Conservation (phyloP, 1,140 invertebrate species). For the Drosophila chauvacae region DNA sequence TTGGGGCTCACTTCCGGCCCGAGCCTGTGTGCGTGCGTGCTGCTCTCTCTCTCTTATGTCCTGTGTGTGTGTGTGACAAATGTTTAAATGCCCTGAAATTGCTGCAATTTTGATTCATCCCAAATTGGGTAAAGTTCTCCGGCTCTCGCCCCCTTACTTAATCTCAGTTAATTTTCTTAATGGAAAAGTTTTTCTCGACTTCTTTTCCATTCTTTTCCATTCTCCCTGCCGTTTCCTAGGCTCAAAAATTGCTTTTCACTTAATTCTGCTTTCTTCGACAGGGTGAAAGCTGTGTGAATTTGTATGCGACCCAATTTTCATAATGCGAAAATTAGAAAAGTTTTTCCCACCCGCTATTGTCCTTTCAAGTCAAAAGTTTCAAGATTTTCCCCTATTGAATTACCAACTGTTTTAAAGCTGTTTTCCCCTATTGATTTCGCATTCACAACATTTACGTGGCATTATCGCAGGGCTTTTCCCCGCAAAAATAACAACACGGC, state of each 20-base stretch:
- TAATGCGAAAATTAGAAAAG: conserved; percentile 81
- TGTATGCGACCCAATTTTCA: conserved; percentile 62
- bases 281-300: conserved; percentile 11
- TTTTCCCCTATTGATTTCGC: conserved; percentile 70
- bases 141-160: conserved; percentile 49
- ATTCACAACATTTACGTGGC: conserved; percentile 67
- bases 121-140: conserved; percentile 17
- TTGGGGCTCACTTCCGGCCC: conserved; percentile 48
- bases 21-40: conserved; percentile 9
- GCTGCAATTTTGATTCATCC: conserved; percentile 63
- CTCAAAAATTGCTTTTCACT: conserved; percentile 65
- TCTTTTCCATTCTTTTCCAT: conserved; percentile 47
- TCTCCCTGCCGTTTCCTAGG: conserved; percentile 31
- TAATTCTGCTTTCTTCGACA: background rate
- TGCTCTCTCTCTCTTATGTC: background rate
- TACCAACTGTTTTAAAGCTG: conserved; percentile 61
- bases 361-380: conserved; percentile 26
- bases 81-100: conserved; percentile 78
- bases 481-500: conserved; percentile 37
- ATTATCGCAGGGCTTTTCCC: conserved; percentile 66
- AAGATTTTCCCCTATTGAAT: conserved; percentile 9
- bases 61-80: conserved; percentile 64
- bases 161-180: conserved; percentile 83
- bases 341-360: conserved; percentile 30
- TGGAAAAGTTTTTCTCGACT: conserved; percentile 72